These are phyloP conservation scores for Oenanthe oenanthe DNA, from an alignment of 2,113 vertebrate genomes.

Conservation along the genomic window DNA sequence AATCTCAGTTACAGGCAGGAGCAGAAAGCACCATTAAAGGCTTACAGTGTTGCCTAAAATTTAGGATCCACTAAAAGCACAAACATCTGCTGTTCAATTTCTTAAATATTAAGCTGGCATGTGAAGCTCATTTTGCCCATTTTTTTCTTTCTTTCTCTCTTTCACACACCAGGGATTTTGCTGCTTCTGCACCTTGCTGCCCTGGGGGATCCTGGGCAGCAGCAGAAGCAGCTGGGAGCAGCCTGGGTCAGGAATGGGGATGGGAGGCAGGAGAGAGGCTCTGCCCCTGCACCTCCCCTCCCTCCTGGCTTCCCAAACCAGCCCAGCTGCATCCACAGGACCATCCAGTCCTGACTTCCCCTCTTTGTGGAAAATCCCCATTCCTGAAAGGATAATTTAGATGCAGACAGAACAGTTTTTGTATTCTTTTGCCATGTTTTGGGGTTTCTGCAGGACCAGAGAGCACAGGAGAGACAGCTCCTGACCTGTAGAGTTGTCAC, in stretches of 20 bases:
- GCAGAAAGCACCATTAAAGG: background rate
- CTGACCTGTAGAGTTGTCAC: background rate
- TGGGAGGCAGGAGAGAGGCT: background rate
- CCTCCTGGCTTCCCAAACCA: background rate
- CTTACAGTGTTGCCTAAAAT: background rate
- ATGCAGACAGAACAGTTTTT: background rate
- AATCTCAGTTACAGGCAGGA: background rate
- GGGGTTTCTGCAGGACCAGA: background rate
- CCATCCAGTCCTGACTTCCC: no score
- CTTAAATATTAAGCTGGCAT: background rate
- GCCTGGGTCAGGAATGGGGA: background rate
- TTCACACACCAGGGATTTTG: background rate
- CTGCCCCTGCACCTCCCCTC: background rate
- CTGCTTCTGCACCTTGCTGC: background rate
- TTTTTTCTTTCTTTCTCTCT: background rate
- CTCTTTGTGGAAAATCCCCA: accelerated
- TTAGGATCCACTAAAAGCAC: background rate
- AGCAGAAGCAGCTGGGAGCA: background rate
- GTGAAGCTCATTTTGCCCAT: background rate
- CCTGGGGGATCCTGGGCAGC: background rate
- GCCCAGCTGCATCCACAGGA: background rate
- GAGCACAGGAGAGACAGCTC: background rate
- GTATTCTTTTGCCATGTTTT: background rate
- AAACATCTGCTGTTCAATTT: background rate
- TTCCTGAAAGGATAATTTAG: background rate